Base-by-base conservation (phyloP, 2,888 invertebrate genomes). In the Zelleria hepariella region DNA sequence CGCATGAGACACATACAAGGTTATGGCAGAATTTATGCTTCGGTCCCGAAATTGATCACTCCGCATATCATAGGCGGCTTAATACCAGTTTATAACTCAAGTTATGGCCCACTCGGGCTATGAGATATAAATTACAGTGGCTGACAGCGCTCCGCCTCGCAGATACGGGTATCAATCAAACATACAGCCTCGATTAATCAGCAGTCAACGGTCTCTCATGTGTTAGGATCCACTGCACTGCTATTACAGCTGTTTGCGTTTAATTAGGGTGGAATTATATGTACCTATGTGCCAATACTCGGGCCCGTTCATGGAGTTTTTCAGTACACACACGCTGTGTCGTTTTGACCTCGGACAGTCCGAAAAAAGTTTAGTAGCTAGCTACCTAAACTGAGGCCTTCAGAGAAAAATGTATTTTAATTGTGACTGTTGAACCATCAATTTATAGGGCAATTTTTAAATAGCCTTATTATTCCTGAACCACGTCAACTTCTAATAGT, bases 241-340 rank as follows among this genome's bases (percentile, higher is more conserved):
- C 20, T 51, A 51, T 65, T 66, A 67, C 63, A 65, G 61, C 61
- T 62, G 64, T 66, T 65, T 61, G 64, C 57, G 57, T 61, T 58
- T 62, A 59, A 64, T 60, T 58, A 55, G 57, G 10, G 8, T 3
- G 51, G 51, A n/a, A n/a, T n/a, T n/a, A n/a, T n/a, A n/a, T n/a
- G n/a, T n/a, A n/a, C n/a, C n/a, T n/a, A n/a, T 15, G 15, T 42
- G 32, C 15, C 15, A 42, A 4, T 15, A 15, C 15, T 42, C 15
- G 32, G 32, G 10, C 15, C n/a, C n/a, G n/a, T n/a, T n/a, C n/a
- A n/a, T n/a, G n/a, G n/a, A n/a, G n/a, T n/a, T n/a, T n/a, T n/a
- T n/a, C n/a, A n/a, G n/a, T n/a, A n/a, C n/a, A n/a, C n/a, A n/a
- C n/a, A n/a, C n/a, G n/a, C n/a, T n/a, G n/a, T n/a, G n/a, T n/a